Evolutionary conservation across 2,113 vertebrate genomes (phyloP), one percentile per base, ranked within the genome.

Genomic region (Eulemur macaco): DNA sequence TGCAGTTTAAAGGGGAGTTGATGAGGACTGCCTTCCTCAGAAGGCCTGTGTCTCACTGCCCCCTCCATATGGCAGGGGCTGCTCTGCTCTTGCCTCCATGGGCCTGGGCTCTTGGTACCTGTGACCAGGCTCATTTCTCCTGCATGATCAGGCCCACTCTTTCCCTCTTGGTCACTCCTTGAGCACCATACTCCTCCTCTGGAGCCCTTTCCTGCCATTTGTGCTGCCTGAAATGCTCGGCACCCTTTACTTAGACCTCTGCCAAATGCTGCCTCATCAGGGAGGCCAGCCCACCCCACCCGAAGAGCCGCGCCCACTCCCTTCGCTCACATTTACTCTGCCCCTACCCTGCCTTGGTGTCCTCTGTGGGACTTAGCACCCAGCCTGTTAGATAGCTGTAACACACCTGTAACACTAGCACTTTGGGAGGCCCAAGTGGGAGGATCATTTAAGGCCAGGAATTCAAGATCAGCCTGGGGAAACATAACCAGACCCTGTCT

Each of bases 241-340:
- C 2, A 6, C 45, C 7, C 27, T 20, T 45, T 34, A 52, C 58
- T 56, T 23, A 13, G 8, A 18, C 76, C 74, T 82, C 73, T 47
- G 47, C 18, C 27, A n/a, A 52, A 21, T 73, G 27, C 63, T 42
- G 4, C 54, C 50, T 42, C 14, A 5, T 63, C 17, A 63, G 45
- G 54, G 37, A 83, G 18, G 39, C 37, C 31, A 73, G 7, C 15
- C 69, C 45, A 21, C 34, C 5, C 25, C 4, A 13, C 18, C 14
- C 13, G 14, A 45, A 27, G 34, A 86, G 23, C 34, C 50, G 20
- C 6, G 8, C 10, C 9, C 6, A 14, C 42, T 50, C 8, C 17
- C 73, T n/a, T 25, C 1, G 0, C 1, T 15, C 34, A 39, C 29
- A 4, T 2, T 39, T 15, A 6, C 29, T 47, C 3, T 56, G 18